phyloP scores from a whole-genome alignment of 2,113 vertebrate genomes.

The Salvator merianae region DNA sequence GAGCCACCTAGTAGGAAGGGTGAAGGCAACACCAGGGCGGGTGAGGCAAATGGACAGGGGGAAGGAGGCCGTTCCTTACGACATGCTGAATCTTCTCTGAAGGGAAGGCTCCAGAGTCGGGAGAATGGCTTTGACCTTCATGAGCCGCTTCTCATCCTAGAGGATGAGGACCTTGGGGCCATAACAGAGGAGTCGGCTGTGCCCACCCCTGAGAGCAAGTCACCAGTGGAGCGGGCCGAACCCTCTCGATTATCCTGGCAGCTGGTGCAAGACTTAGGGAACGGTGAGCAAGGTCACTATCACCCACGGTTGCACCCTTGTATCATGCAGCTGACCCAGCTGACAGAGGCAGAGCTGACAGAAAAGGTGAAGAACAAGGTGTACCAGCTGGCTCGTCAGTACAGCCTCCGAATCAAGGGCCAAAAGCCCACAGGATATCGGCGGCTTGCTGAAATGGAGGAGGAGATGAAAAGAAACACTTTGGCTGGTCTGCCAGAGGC shows the following conservation, averaged over 20 bases:
- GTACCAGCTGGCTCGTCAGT: slow-evolving; percentile 92
- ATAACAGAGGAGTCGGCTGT: slow-evolving; percentile 63
- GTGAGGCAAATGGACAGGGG: background rate
- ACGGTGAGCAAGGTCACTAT: background rate
- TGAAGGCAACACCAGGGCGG: slow-evolving; percentile 2
- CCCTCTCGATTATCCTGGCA: slow-evolving; percentile 34
- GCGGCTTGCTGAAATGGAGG: slow-evolving; percentile 44
- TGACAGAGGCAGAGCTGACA: slow-evolving; percentile 77
- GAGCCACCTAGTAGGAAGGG: slow-evolving; percentile 40
- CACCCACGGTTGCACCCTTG: slow-evolving; percentile 45
- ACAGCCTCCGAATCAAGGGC: slow-evolving; percentile 93
- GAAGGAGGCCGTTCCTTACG: accelerated
- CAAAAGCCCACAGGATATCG: slow-evolving; percentile 60
- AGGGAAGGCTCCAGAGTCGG: background rate
- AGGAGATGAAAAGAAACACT: slow-evolving; percentile 39
- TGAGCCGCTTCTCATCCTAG: slow-evolving; percentile 74
- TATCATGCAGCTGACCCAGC: slow-evolving; percentile 70
- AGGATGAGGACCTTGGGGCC: slow-evolving; percentile 76
- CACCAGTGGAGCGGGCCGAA: slow-evolving; percentile 20
- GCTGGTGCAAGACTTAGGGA: slow-evolving; percentile 49
- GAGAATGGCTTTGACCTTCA: slow-evolving; percentile 57
- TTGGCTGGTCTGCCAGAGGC: slow-evolving; percentile 67
- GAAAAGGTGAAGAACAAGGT: slow-evolving; percentile 84
- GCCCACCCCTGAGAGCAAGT: slow-evolving; percentile 52
- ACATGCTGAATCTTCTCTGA: background rate